Conservation (phyloP, 2,888 invertebrate species). For the Volucella inflata region DNA sequence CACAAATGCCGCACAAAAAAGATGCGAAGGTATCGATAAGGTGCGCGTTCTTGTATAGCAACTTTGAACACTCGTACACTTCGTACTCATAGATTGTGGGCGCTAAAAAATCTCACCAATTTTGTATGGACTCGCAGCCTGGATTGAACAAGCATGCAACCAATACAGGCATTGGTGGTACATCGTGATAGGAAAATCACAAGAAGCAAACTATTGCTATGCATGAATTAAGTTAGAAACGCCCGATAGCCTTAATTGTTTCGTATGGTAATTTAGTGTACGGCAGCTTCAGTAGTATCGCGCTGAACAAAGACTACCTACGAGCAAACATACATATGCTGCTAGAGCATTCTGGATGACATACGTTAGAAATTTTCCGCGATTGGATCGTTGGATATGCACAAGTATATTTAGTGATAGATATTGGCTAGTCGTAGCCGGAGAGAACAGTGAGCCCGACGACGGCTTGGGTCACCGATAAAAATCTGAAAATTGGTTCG, state of each 20-base stretch:
- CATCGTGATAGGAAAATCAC: slow-evolving; percentile 39
- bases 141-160: slow-evolving; percentile 43
- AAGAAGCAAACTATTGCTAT: slow-evolving; percentile 30
- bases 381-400: slow-evolving; percentile 29
- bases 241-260: slow-evolving; percentile 75
- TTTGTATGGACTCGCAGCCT: slow-evolving; percentile 40
- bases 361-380: slow-evolving; percentile 31
- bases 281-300: slow-evolving; percentile 26
- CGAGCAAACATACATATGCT: no score
- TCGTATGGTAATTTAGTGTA: slow-evolving; percentile 71
- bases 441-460: neutral
- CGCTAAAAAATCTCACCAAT: slow-evolving; percentile 70
- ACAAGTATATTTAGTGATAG: slow-evolving; percentile 53
- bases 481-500: slow-evolving; percentile 70
- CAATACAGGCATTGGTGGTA: slow-evolving; percentile 39
- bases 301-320: slow-evolving; percentile 40
- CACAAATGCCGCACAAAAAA: slow-evolving; percentile 39
- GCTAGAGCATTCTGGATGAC: slow-evolving; percentile 35
- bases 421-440: slow-evolving; percentile 13
- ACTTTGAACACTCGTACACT: neutral
- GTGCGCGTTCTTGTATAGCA: slow-evolving; percentile 27
- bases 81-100: slow-evolving; percentile 45
- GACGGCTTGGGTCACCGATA: slow-evolving; percentile 42
- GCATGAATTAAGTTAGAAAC: slow-evolving; percentile 70
- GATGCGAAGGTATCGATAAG: slow-evolving; percentile 63